Conservation (phyloP, 2,797 vertebrate species). For the Microchirus variegatus region DNA sequence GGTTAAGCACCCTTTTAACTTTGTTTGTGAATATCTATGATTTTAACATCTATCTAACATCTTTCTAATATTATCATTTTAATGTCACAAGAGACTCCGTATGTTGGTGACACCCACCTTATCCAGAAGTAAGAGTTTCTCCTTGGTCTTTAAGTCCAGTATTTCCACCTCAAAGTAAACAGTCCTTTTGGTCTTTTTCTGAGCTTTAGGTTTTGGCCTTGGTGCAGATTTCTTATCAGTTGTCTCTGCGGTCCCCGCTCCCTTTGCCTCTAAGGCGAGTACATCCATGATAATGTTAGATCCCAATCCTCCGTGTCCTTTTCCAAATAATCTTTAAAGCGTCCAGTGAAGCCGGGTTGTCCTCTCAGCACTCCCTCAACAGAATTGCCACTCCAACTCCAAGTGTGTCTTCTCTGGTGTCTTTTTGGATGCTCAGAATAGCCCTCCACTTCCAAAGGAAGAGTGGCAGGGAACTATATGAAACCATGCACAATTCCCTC, state of each 20-base stretch:
- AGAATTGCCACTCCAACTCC: slow-evolving; percentile 45
- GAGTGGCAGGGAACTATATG: slow-evolving; percentile 29
- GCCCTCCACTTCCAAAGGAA: slow-evolving; percentile 44
- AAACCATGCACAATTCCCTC: slow-evolving; percentile 34
- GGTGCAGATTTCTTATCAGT: slow-evolving; percentile 62
- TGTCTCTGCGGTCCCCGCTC: slow-evolving; percentile 36
- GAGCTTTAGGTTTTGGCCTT: slow-evolving; percentile 77
- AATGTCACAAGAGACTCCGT: slow-evolving; percentile 28
- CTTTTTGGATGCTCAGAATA: slow-evolving; percentile 56
- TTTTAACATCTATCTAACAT: not conserved
- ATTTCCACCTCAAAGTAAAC: slow-evolving; percentile 98
- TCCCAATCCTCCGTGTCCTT: slow-evolving; percentile 39
- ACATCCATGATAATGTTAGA: slow-evolving; percentile 77
- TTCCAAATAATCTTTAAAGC: slow-evolving; percentile 24
- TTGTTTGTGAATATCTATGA: not conserved
- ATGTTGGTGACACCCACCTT: slow-evolving; percentile 81
- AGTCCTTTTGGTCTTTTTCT: slow-evolving; percentile 89
- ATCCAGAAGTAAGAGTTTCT: slow-evolving; percentile 93
- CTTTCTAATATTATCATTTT: slow-evolving; percentile 24
- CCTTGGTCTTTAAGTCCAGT: slow-evolving; percentile 87
- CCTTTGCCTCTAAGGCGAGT: slow-evolving; percentile 83
- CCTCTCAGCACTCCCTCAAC: slow-evolving; percentile 25
- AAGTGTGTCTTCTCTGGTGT: slow-evolving; percentile 44
- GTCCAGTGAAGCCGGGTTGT: slow-evolving; percentile 33
- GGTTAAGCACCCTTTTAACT: not conserved